These are phyloP conservation scores for Listronotus oregonensis DNA, from an alignment of 1,140 invertebrate genomes.

Conservation along the genomic window DNA sequence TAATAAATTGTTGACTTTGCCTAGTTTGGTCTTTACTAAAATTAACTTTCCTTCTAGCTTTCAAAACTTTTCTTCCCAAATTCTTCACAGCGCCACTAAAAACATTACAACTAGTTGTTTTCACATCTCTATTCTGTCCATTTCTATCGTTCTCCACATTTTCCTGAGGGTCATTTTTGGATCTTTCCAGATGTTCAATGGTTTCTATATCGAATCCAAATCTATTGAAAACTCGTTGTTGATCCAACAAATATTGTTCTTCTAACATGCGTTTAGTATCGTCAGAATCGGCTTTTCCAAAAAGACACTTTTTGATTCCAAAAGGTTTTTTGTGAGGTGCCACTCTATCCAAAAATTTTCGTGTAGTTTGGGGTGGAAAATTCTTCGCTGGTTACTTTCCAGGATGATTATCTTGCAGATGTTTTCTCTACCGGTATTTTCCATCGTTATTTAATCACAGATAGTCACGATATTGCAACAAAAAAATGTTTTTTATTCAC, in stretches of 20 bases:
- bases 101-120: background rate
- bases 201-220: constrained; percentile 43
- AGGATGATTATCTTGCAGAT: constrained; percentile 37
- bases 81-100: constrained; percentile 1
- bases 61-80: constrained; percentile 26
- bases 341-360: constrained; percentile 15
- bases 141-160: constrained; percentile 35
- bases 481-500: background rate
- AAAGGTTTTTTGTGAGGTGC: constrained; percentile 18
- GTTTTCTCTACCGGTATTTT: constrained; percentile 6
- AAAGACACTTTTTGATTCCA: constrained; percentile 39
- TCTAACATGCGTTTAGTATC: constrained; percentile 41
- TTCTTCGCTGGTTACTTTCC: constrained; percentile 18
- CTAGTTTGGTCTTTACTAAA: constrained; percentile 14
- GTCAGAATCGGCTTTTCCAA: constrained; percentile 35
- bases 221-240: constrained; percentile 32
- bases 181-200: constrained; percentile 37
- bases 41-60: constrained; percentile 27
- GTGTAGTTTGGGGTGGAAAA: constrained; percentile 24
- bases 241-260: constrained; percentile 39
- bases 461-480: background rate
- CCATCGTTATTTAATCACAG: background rate
- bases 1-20: constrained; percentile 33
- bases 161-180: constrained; percentile 18
- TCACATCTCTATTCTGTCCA: constrained; percentile 9